phyloP scores from a whole-genome alignment of 2,888 invertebrate species.

The Dryadula phaetusa region DNA sequence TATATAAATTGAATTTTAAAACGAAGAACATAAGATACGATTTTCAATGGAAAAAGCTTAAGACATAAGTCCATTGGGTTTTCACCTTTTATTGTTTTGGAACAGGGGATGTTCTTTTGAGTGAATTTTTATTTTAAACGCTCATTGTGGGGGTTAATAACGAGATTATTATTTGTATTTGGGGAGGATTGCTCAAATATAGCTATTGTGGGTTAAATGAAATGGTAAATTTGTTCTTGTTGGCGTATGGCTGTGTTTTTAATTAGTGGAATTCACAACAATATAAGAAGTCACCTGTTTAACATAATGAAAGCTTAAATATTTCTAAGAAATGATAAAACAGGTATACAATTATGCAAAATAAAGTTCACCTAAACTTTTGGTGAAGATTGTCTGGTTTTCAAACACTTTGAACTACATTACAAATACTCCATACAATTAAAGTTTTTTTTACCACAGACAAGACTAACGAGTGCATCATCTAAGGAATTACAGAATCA shows the following conservation, averaged over 20 bases:
- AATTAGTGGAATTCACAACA: neutral
- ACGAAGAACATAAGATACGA: slow-evolving; percentile 40
- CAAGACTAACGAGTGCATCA: too few species aligned
- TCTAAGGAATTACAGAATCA: too few species aligned
- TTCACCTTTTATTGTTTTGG: slow-evolving; percentile 46
- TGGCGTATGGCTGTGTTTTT: slow-evolving; percentile 47
- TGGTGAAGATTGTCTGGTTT: too few species aligned
- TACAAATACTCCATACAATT: too few species aligned
- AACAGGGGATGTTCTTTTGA: slow-evolving; percentile 61
- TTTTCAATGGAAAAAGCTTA: slow-evolving; percentile 38
- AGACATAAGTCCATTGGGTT: slow-evolving; percentile 45
- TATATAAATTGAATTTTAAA: slow-evolving; percentile 20
- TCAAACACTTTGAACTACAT: too few species aligned
- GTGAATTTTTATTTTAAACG: slow-evolving; percentile 69
- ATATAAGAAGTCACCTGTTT: neutral
- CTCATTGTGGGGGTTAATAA: slow-evolving; percentile 64
- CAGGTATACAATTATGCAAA: too few species aligned
- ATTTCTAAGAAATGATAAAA: too few species aligned
- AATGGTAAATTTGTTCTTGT: slow-evolving; percentile 54
- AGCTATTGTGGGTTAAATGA: slow-evolving; percentile 64
- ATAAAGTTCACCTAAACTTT: too few species aligned
- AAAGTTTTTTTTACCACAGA: too few species aligned
- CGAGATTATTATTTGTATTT: slow-evolving; percentile 69
- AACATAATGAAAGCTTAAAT: too few species aligned
- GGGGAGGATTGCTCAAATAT: slow-evolving; percentile 72